Percentiles rank a stretch among this genome's conserved stretches.
These are phyloP conservation scores for Stegodyphus dumicola DNA, from an alignment of 1,140 invertebrate genomes.

Conservation along the genomic window DNA sequence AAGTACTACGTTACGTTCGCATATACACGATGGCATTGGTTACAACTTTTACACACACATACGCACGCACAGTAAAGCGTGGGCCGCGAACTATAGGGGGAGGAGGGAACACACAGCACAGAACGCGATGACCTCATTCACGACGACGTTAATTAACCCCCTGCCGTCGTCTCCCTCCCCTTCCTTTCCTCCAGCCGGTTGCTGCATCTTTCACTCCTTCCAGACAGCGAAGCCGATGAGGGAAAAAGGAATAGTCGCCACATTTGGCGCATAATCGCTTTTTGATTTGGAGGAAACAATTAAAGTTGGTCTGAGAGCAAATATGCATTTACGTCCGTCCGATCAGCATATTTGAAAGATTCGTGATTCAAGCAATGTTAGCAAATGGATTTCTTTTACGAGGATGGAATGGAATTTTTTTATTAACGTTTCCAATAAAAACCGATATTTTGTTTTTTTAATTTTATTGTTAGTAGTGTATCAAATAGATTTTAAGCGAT, in stretches of 20 bases:
- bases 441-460: too few species aligned
- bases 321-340: too few species aligned
- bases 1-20: constrained; percentile 49
- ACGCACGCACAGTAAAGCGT: constrained; percentile 15
- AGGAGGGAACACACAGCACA: background rate
- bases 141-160: constrained; percentile 53
- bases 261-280: constrained; percentile 23
- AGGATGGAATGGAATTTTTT: too few species aligned
- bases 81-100: background rate
- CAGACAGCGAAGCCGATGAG: background rate
- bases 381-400: too few species aligned
- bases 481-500: too few species aligned
- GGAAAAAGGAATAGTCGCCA: background rate
- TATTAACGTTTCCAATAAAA: too few species aligned
- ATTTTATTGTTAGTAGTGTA: too few species aligned
- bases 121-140: constrained; percentile 59
- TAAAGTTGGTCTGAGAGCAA: background rate
- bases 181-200: constrained; percentile 10
- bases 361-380: too few species aligned
- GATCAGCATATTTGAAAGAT: too few species aligned
- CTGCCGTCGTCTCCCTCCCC: background rate
- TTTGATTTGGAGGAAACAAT: background rate
- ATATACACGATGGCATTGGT: constrained; percentile 12
- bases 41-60: constrained; percentile 45
- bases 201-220: constrained; percentile 24